phyloP scores from a whole-genome alignment of 2,888 invertebrate genomes.

The Cephus spinipes region DNA sequence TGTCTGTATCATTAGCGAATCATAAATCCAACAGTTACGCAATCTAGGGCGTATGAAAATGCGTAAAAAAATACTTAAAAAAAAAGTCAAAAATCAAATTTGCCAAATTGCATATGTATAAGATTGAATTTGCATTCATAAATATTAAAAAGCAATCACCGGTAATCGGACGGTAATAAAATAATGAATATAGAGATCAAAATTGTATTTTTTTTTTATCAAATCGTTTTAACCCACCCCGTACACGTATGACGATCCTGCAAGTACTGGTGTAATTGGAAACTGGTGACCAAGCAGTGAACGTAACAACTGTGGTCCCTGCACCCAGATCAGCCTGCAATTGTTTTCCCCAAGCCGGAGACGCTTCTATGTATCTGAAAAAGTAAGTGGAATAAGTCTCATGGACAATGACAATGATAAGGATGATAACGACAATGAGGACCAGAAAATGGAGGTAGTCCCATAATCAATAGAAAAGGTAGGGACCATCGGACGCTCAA shows the following conservation, averaged over 20 bases:
- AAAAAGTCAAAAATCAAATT: neutral
- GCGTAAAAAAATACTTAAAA: neutral
- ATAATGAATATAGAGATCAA: neutral
- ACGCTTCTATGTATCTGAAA: conserved; percentile 71
- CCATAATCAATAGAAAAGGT: neutral
- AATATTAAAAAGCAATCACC: neutral
- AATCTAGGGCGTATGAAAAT: neutral
- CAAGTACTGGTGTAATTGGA: conserved; percentile 72
- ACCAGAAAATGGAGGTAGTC: neutral
- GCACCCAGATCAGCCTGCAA: conserved; percentile 72
- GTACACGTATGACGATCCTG: conserved; percentile 72
- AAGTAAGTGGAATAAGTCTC: conserved; percentile 13
- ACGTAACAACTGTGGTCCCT: conserved; percentile 72
- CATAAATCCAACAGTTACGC: neutral
- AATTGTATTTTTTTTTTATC: neutral
- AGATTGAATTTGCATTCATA: neutral
- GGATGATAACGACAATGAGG: neutral
- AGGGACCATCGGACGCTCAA: conserved; percentile 3
- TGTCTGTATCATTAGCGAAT: neutral
- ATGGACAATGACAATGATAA: neutral
- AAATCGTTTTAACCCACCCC: conserved; percentile 55
- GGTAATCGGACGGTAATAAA: neutral
- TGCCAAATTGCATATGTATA: neutral
- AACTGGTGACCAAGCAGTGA: conserved; percentile 71
- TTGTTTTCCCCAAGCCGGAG: conserved; percentile 74